Percentiles rank a stretch among this genome's conserved stretches.
Evolutionary conservation across 2,888 invertebrate genomes (phyloP).

Genomic region (Eupithecia pulchellata): DNA sequence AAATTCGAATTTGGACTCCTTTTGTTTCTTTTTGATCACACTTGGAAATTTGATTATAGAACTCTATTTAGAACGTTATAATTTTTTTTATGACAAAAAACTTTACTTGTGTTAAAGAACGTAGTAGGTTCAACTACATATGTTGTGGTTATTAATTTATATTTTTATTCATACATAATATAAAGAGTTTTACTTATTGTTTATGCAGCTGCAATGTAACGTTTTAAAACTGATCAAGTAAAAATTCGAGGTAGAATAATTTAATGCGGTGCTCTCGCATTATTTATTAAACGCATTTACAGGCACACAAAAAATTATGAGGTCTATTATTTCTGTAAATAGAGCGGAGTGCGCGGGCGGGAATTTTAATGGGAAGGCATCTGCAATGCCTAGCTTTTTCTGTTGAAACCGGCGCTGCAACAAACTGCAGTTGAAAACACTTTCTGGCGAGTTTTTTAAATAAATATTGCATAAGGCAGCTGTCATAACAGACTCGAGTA

Average conservation of each 20-base stretch:
- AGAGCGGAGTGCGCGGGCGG: slow-evolving; percentile 73
- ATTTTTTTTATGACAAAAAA: background rate
- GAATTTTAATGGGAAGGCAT: slow-evolving; percentile 77
- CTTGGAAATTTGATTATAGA: slow-evolving; percentile 20
- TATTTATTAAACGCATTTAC: slow-evolving; percentile 13
- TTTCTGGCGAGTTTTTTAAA: slow-evolving; percentile 50
- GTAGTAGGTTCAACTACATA: background rate
- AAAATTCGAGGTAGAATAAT: slow-evolving; percentile 5
- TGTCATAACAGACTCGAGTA: slow-evolving; percentile 41
- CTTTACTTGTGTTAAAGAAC: background rate
- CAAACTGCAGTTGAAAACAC: slow-evolving; percentile 58
- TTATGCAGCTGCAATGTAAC: background rate
- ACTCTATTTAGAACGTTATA: background rate
- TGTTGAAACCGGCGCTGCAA: slow-evolving; percentile 54
- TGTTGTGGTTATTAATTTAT: background rate
- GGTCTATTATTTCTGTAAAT: slow-evolving; percentile 76
- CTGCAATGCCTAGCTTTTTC: slow-evolving; percentile 56
- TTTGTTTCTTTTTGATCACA: slow-evolving; percentile 11
- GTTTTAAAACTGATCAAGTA: background rate
- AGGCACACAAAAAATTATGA: slow-evolving; percentile 50
- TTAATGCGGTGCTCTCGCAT: slow-evolving; percentile 7
- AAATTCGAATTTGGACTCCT: slow-evolving; percentile 16
- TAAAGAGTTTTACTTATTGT: background rate
- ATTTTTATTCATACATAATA: background rate
- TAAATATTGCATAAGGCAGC: slow-evolving; percentile 50